A percentile compares a stretch with the other conserved stretches of the same genome.
phyloP scores from a whole-genome alignment of 1,140 invertebrate genomes.

The Lethocerus indicus region DNA sequence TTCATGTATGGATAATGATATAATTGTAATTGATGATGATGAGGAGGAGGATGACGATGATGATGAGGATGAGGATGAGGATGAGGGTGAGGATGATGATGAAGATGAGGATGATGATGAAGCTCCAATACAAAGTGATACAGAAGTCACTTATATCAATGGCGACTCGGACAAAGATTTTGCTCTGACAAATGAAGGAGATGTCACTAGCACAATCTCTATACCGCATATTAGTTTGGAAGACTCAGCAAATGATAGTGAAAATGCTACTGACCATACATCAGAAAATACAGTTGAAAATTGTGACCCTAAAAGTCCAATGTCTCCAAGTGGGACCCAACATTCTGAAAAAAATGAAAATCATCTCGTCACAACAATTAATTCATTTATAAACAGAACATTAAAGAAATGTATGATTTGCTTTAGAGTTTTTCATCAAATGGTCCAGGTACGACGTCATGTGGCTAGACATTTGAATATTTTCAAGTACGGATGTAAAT shows the following conservation, averaged over 20 bases:
- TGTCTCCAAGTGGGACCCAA: too few species aligned
- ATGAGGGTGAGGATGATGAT: neutral
- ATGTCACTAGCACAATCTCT: too few species aligned
- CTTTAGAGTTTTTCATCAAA: neutral
- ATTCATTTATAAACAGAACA: neutral
- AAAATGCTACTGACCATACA: too few species aligned
- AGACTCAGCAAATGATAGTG: neutral
- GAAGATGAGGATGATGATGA: neutral
- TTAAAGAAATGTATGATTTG: constrained; percentile 5
- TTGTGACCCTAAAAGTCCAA: too few species aligned
- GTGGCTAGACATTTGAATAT: constrained; percentile 3
- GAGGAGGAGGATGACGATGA: neutral
- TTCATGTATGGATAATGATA: neutral
- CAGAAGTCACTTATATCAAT: too few species aligned
- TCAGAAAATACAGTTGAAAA: too few species aligned
- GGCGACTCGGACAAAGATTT: too few species aligned
- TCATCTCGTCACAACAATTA: neutral
- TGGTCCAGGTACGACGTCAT: neutral
- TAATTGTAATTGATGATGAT: neutral
- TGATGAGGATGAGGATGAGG: neutral
- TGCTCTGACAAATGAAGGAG: too few species aligned
- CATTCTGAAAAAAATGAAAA: neutral
- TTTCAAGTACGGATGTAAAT: constrained; percentile 8
- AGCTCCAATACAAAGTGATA: neutral
- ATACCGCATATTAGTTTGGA: too few species aligned